Percentiles rank a stretch among this genome's conserved stretches.
Conservation (phyloP, 2,797 vertebrate genomes). For the Sebastes melanostomus region DNA sequence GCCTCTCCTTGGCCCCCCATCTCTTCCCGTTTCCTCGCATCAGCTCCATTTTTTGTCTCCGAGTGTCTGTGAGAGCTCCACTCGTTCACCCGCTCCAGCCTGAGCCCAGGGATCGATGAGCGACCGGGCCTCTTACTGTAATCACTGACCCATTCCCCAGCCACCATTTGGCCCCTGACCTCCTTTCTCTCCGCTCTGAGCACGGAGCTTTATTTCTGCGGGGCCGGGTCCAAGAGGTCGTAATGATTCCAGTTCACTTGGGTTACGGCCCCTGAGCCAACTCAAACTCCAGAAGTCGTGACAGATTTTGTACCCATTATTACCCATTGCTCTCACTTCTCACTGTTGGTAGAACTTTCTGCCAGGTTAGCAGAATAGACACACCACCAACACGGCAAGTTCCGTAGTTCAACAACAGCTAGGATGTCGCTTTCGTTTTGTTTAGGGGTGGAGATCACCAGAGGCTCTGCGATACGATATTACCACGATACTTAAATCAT, state of each 20-base stretch:
- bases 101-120: constrained; percentile 78
- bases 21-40: constrained; percentile 72
- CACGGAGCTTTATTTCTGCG: constrained; percentile 68
- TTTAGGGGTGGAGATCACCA: not conserved
- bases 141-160: constrained; percentile 83
- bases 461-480: too few species aligned
- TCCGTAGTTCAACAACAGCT: not conserved
- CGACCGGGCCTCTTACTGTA: constrained; percentile 78
- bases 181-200: constrained; percentile 56
- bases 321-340: constrained; percentile 7
- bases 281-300: constrained; percentile 36
- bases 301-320: constrained; percentile 42
- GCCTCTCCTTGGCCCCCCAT: constrained; percentile 77
- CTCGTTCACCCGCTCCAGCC: constrained; percentile 41
- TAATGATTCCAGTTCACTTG: constrained; percentile 75
- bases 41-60: constrained; percentile 75
- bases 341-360: constrained; percentile 1
- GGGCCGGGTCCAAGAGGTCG: constrained; percentile 65
- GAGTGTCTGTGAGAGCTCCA: constrained; percentile 56
- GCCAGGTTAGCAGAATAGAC: not conserved
- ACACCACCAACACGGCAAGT: not conserved
- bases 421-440: not conserved
- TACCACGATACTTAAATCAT: not conserved
- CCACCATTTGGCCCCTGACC: constrained; percentile 79
- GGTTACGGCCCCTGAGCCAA: constrained; percentile 58